These are phyloP conservation scores for Cardiocondyla obscurior DNA, from an alignment of 1,140 invertebrate genomes.

Conservation along the genomic window DNA sequence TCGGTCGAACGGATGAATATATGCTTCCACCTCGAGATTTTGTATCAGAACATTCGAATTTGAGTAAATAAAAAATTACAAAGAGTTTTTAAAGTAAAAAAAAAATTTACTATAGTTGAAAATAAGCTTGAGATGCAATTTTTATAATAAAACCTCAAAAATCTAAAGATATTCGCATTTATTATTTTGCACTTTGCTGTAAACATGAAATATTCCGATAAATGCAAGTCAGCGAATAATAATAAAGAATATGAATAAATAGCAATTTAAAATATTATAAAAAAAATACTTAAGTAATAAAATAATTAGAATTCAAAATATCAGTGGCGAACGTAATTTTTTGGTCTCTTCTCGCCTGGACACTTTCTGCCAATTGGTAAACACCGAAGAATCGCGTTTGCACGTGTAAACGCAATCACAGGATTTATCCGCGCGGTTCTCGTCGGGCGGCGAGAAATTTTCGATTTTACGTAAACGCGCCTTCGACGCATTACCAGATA, in stretches of 20 bases:
- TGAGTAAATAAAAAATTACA: not conserved
- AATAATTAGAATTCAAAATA: constrained; percentile 16
- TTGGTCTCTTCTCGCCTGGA: constrained; percentile 39
- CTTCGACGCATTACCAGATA: not conserved
- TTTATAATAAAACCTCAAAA: not conserved
- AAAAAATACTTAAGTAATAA: not conserved
- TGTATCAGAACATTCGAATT: not conserved
- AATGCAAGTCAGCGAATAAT: not conserved
- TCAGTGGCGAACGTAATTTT: not conserved
- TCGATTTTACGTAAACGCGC: constrained; percentile 8
- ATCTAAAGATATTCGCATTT: not conserved
- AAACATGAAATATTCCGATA: not conserved
- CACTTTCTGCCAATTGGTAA: constrained; percentile 63
- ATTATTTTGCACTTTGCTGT: not conserved
- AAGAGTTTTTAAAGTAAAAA: not conserved
- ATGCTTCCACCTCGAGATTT: not conserved
- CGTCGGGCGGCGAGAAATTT: not conserved
- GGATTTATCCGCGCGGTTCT: not conserved
- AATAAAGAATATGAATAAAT: not conserved
- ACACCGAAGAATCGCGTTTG: constrained; percentile 1
- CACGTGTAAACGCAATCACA: not conserved
- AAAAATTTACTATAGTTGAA: not conserved
- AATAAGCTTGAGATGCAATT: not conserved
- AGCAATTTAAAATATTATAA: not conserved
- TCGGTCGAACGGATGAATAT: not conserved